Percentiles rank a stretch among this genome's conserved stretches.
Evolutionary conservation across 2,797 vertebrate genomes (phyloP).

Genomic region (Manis pentadactyla): DNA sequence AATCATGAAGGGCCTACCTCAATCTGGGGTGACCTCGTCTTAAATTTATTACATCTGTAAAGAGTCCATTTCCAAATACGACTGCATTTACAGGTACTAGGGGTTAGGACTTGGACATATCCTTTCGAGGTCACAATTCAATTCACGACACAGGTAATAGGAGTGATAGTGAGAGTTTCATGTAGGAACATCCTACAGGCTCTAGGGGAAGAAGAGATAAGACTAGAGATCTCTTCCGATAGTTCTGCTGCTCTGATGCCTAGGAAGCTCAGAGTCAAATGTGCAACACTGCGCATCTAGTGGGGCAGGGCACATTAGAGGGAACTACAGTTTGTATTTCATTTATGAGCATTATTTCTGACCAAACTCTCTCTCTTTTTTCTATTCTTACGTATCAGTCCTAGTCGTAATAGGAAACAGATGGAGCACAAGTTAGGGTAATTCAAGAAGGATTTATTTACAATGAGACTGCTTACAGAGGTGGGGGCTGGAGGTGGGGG

Average conservation of each 20-base stretch:
- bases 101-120: neutral
- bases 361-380: neutral
- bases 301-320: neutral
- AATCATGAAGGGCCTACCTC: neutral
- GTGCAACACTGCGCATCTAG: neutral
- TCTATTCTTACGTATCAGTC: neutral
- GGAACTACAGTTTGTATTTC: neutral
- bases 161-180: neutral
- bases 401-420: constrained; percentile 45
- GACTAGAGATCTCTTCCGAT: neutral
- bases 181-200: neutral
- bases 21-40: neutral
- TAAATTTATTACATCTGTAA: neutral
- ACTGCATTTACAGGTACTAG: neutral
- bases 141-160: neutral
- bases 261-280: neutral
- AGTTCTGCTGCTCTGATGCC: neutral
- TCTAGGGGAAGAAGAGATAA: neutral
- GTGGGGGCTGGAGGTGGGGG: neutral
- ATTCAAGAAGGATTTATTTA: neutral
- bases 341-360: neutral
- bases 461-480: neutral
- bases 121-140: neutral
- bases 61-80: neutral
- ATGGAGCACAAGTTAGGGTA: neutral